Conservation (phyloP, 2,797 vertebrate genomes). For the Crocidura indochinensis region DNA sequence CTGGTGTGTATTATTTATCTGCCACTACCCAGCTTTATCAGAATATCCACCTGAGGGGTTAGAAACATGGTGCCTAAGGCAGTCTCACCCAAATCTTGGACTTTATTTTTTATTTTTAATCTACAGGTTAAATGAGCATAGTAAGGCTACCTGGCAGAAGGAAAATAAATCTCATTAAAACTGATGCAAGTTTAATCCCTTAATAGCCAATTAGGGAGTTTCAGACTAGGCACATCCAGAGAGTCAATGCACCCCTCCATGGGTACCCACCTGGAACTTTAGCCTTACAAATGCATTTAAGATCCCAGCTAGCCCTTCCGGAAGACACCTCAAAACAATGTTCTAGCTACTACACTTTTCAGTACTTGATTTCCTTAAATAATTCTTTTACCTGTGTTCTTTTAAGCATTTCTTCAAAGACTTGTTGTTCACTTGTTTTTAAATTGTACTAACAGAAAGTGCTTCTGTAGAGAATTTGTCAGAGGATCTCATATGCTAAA, state of each 20-base stretch:
- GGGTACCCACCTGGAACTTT: neutral
- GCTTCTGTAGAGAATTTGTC: neutral
- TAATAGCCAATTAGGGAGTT: neutral
- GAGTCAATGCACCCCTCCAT: neutral
- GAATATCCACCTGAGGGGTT: no score
- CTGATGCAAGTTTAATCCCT: neutral
- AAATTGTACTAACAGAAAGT: constrained; percentile 23
- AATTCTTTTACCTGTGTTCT: no score
- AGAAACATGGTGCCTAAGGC: no score
- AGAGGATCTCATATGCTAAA: constrained; percentile 7
- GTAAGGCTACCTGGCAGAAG: neutral
- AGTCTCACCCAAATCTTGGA: no score
- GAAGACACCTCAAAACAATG: neutral
- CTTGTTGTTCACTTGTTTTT: neutral
- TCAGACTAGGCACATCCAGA: neutral
- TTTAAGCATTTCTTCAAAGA: constrained; percentile 38
- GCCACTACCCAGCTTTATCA: no score
- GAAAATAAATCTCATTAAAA: neutral
- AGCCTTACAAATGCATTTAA: constrained; percentile 32
- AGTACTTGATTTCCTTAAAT: no score
- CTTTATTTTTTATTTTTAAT: no score
- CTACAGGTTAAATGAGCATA: neutral
- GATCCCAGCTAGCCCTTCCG: neutral
- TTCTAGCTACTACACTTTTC: no score
- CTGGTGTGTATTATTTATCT: no score